phyloP scores from a whole-genome alignment of 2,888 invertebrate genomes.

The Cataglyphis albicans region DNA sequence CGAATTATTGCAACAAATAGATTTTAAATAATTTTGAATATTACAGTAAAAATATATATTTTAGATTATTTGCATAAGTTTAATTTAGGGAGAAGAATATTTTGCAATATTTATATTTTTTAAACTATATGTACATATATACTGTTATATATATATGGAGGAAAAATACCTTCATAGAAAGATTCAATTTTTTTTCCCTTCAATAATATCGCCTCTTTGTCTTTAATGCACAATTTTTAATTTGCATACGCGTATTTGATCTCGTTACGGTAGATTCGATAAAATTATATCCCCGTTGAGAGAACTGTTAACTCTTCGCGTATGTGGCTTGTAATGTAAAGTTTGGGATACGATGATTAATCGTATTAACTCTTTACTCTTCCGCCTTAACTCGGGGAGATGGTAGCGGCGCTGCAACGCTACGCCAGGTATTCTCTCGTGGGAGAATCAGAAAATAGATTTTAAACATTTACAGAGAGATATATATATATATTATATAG shows the following conservation, averaged over 20 bases:
- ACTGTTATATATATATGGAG: not conserved
- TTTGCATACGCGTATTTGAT: not conserved
- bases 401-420: not conserved
- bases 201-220: not conserved
- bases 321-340: not conserved
- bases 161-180: not conserved
- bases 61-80: not conserved
- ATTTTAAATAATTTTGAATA: not conserved
- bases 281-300: not conserved
- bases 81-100: not conserved
- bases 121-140: not conserved
- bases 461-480: constrained; percentile 1
- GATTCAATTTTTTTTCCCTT: not conserved
- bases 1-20: not conserved
- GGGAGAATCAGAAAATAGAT: not conserved
- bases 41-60: not conserved
- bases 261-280: not conserved
- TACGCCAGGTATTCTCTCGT: not conserved
- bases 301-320: not conserved
- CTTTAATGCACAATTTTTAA: not conserved
- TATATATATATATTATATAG: not conserved
- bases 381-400: not conserved
- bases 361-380: constrained; percentile 11
- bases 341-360: not conserved
- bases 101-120: not conserved